phyloP scores from a whole-genome alignment of 2,888 invertebrate genomes.

The Harpalus rubripes region DNA sequence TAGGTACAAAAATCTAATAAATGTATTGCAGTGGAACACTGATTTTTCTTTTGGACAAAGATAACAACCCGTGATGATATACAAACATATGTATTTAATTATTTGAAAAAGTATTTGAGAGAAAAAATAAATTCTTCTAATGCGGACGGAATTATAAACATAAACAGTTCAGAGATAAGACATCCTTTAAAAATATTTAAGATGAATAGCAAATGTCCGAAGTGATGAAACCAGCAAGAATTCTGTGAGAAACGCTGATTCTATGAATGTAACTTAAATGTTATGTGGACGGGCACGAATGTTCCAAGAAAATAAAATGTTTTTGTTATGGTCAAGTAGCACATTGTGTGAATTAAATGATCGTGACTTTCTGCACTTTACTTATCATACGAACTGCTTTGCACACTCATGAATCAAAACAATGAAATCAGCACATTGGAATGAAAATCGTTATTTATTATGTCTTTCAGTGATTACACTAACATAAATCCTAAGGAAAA shows the following conservation, averaged over 20 bases:
- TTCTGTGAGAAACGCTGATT: constrained; percentile 19
- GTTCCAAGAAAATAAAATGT: constrained; percentile 52
- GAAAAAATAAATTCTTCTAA: too few species aligned
- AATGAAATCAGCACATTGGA: neutral
- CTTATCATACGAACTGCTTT: constrained; percentile 4
- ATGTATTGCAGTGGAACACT: too few species aligned
- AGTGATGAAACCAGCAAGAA: too few species aligned
- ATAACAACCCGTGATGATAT: too few species aligned
- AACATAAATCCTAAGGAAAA: neutral
- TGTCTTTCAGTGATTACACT: neutral
- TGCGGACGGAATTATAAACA: too few species aligned
- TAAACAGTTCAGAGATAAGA: too few species aligned
- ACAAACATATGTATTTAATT: too few species aligned
- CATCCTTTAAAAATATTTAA: too few species aligned
- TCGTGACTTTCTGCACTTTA: constrained; percentile 29
- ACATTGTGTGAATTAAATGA: constrained; percentile 45
- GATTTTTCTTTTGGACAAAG: too few species aligned
- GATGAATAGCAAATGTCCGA: too few species aligned
- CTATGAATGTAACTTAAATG: constrained; percentile 44
- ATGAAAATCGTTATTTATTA: neutral
- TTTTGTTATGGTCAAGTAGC: constrained; percentile 37
- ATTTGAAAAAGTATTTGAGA: too few species aligned
- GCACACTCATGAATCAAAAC: neutral
- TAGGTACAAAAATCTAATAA: too few species aligned
- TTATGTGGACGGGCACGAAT: constrained; percentile 26